These are phyloP conservation scores for Leucophora obtusa DNA, from an alignment of 2,888 invertebrate genomes.

Conservation along the genomic window DNA sequence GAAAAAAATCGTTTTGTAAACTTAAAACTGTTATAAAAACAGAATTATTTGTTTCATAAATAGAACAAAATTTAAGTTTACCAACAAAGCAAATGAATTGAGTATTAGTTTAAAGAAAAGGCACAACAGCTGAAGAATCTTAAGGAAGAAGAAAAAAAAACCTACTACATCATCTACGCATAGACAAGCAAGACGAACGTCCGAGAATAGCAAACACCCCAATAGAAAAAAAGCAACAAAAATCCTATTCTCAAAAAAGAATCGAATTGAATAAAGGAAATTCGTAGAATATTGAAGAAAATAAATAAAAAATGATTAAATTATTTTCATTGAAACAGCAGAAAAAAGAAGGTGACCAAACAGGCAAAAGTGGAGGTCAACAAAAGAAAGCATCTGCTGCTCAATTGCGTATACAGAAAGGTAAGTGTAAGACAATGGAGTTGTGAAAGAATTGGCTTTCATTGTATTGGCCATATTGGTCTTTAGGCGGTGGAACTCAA, in stretches of 20 bases:
- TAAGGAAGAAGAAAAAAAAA: background rate
- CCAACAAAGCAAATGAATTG: background rate
- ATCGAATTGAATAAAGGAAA: conserved; percentile 11
- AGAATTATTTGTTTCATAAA: conserved; percentile 1
- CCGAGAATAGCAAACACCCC: conserved; percentile 38
- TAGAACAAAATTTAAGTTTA: conserved; percentile 16
- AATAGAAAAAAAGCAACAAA: conserved; percentile 38
- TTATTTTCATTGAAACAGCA: conserved; percentile 98
- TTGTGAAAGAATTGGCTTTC: too few species aligned
- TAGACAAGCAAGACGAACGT: conserved; percentile 27
- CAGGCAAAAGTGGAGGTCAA: conserved; percentile 85
- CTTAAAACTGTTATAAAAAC: background rate
- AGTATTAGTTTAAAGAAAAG: conserved; percentile 9
- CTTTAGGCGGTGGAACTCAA: too few species aligned
- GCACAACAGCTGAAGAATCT: background rate
- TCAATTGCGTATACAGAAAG: conserved; percentile 98
- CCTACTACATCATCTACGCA: conserved; percentile 37
- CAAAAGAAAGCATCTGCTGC: conserved; percentile 98
- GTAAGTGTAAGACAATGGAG: conserved; percentile 80
- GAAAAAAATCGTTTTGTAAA: conserved; percentile 37
- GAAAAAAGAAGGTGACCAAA: conserved; percentile 97
- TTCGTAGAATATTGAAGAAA: conserved; percentile 9
- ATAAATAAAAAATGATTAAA: conserved; percentile 89
- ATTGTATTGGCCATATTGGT: too few species aligned
- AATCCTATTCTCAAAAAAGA: background rate